Percentiles rank a stretch among this genome's conserved stretches.
Evolutionary conservation across 2,797 vertebrate genomes (phyloP).

Genomic region (Garrulus glandarius): DNA sequence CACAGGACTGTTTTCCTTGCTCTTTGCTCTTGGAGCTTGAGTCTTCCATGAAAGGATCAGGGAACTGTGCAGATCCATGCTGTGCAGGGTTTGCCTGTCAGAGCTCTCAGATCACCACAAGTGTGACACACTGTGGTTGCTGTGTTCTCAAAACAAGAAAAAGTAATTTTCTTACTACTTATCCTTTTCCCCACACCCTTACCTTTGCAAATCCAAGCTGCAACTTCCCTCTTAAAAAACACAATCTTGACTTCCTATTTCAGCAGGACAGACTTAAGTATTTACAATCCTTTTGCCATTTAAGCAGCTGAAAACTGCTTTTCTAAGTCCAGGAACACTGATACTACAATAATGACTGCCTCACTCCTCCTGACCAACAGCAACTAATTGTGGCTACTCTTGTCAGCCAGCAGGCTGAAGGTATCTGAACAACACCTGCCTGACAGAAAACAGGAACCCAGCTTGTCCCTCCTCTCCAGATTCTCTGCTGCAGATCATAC

Average conservation of each 20-base stretch:
- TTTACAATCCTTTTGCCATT: background rate
- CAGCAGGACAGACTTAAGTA: background rate
- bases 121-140: background rate
- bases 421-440: background rate
- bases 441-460: background rate
- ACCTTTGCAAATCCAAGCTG: background rate
- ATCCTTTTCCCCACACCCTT: background rate
- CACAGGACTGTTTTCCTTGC: background rate
- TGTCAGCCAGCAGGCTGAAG: background rate
- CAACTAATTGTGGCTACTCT: background rate
- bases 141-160: background rate
- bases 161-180: background rate
- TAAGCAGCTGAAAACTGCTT: background rate
- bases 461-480: background rate
- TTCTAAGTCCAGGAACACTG: background rate
- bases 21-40: background rate
- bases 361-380: background rate
- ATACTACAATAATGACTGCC: background rate
- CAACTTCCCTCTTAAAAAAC: background rate
- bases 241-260: background rate
- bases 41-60: background rate
- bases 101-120: background rate
- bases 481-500: background rate
- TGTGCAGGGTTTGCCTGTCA: background rate
- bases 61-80: background rate